Evolutionary conservation across 1,140 invertebrate genomes (phyloP).

Genomic region (Drosophila kanapiae): DNA sequence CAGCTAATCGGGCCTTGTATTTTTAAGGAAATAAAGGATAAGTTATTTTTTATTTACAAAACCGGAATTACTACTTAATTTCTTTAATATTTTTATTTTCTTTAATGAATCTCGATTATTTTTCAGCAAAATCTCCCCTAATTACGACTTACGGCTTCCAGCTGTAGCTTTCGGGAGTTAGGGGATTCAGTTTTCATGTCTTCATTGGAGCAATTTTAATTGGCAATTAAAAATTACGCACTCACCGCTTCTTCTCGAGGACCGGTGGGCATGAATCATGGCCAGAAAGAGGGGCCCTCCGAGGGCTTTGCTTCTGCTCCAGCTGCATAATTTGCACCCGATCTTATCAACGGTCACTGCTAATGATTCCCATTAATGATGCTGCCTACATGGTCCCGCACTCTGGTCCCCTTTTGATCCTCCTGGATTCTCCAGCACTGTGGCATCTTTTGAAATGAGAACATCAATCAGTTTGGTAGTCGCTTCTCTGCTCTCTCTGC

Average conservation of each 20-base stretch:
- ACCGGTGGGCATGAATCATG: constrained; percentile 54
- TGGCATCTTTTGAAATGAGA: constrained; percentile 73
- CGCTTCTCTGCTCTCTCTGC: constrained; percentile 4
- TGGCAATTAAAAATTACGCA: constrained; percentile 79
- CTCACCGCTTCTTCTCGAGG: constrained; percentile 57
- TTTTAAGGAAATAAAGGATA: no score
- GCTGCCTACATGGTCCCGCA: constrained; percentile 45
- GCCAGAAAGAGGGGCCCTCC: constrained; percentile 10
- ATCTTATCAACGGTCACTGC: constrained; percentile 76
- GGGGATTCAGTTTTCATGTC: constrained; percentile 53
- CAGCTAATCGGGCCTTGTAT: no score
- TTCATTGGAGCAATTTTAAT: constrained; percentile 71
- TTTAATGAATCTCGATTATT: no score
- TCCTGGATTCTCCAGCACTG: constrained; percentile 27
- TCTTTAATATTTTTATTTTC: no score
- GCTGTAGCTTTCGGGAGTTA: not conserved
- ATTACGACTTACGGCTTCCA: constrained; percentile 13
- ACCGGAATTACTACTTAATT: no score
- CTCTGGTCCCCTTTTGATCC: constrained; percentile 4
- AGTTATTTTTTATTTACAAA: no score
- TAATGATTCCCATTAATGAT: constrained; percentile 83
- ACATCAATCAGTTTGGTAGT: constrained; percentile 70
- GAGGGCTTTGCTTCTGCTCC: constrained; percentile 29
- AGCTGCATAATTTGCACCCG: constrained; percentile 75
- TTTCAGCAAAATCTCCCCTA: not conserved